Evolutionary conservation across 2,888 invertebrate genomes (phyloP).

Genomic region (Geophilus truncorum): DNA sequence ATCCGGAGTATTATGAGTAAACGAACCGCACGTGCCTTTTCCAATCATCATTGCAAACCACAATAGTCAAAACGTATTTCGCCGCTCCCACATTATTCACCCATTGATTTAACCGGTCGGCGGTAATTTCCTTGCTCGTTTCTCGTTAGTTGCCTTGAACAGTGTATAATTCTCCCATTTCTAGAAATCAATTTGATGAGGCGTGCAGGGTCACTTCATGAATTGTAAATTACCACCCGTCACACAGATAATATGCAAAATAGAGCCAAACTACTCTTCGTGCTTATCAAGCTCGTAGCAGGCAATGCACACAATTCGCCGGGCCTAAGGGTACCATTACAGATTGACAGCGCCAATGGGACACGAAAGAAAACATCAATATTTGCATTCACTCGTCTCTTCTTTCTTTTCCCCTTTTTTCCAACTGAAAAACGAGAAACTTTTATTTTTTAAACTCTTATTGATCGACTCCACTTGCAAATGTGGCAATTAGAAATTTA

Average conservation of each 20-base stretch:
- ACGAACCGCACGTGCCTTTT: not conserved
- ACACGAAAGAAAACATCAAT: not conserved
- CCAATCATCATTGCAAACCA: not conserved
- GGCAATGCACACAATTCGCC: not conserved
- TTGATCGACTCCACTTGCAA: not conserved
- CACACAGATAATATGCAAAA: constrained; percentile 10
- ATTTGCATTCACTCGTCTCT: constrained; percentile 1
- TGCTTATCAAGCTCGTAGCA: constrained; percentile 7
- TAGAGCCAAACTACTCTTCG: constrained; percentile 6
- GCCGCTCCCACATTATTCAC: not conserved
- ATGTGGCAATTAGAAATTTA: not conserved
- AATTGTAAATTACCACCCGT: constrained; percentile 25
- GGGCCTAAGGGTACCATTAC: not conserved
- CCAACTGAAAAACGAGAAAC: not conserved
- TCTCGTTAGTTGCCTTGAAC: not conserved
- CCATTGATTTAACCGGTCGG: not conserved
- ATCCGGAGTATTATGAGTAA: not conserved
- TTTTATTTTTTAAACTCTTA: not conserved
- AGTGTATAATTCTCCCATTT: constrained; percentile 27
- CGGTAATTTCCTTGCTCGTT: not conserved
- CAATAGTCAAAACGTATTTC: not conserved
- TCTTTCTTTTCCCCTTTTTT: too few relatives aligned
- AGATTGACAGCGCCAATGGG: constrained; percentile 10
- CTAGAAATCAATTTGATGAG: constrained; percentile 16
- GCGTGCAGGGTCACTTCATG: constrained; percentile 19